These are phyloP conservation scores for Taurulus bubalis DNA, from an alignment of 2,113 vertebrate species.

Conservation along the genomic window DNA sequence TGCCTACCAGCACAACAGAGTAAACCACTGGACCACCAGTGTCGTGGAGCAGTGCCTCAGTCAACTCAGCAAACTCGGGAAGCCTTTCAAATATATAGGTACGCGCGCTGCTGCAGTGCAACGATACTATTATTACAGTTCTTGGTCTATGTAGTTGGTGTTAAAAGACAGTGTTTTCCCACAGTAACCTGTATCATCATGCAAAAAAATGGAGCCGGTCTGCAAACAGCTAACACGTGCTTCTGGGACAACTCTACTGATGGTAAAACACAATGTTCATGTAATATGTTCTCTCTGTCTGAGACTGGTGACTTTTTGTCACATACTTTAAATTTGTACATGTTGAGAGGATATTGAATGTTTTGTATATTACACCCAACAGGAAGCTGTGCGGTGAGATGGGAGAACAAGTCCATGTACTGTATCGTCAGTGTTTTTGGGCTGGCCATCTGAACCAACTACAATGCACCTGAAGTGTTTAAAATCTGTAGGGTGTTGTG, in stretches of 20 bases:
- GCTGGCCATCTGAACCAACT: slow-evolving; percentile 85
- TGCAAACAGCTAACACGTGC: slow-evolving; percentile 93
- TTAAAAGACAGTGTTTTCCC: background rate
- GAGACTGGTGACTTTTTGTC: background rate
- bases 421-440: slow-evolving; percentile 94
- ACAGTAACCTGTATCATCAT: slow-evolving; percentile 95
- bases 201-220: slow-evolving; percentile 96
- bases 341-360: background rate
- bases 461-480: background rate
- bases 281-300: background rate
- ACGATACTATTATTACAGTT: background rate
- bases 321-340: background rate
- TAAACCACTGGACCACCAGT: slow-evolving; percentile 92
- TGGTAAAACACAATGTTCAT: slow-evolving; percentile 81
- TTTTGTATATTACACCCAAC: slow-evolving; percentile 23
- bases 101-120: slow-evolving; percentile 27
- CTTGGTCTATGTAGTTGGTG: background rate
- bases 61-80: slow-evolving; percentile 94
- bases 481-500: background rate
- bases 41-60: slow-evolving; percentile 93
- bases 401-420: slow-evolving; percentile 96
- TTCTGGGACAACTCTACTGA: slow-evolving; percentile 97
- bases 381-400: slow-evolving; percentile 94
- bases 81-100: slow-evolving; percentile 97
- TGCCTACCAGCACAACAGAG: slow-evolving; percentile 92